phyloP scores from a whole-genome alignment of 2,113 vertebrate genomes.

The Martes martes region DNA sequence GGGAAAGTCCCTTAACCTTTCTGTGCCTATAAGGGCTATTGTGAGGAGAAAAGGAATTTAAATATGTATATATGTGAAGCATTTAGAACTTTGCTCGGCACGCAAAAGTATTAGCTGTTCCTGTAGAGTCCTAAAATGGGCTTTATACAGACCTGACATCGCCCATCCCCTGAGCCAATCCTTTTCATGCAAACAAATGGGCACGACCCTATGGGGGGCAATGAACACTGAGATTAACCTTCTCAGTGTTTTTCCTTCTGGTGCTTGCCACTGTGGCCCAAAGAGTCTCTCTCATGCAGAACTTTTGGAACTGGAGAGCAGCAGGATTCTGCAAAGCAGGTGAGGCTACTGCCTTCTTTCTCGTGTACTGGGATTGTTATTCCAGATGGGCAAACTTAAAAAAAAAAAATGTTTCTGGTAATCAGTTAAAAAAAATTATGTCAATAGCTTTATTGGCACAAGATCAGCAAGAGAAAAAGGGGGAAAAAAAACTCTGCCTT shows the following conservation, averaged over 20 bases:
- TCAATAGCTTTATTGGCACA: slow-evolving; percentile 47
- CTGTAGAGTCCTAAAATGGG: not conserved
- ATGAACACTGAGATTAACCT: not conserved
- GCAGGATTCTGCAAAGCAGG: not conserved
- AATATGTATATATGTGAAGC: not conserved
- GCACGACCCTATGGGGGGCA: not conserved
- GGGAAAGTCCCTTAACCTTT: not conserved
- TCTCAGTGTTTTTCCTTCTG: not conserved
- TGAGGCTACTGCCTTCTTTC: not conserved
- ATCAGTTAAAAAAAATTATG: not conserved
- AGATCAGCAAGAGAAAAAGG: not conserved
- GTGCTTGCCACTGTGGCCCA: rapidly evolving
- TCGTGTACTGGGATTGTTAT: not conserved
- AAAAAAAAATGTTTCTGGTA: not conserved
- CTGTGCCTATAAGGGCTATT: not conserved
- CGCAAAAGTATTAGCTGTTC: no score
- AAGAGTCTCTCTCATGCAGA: not conserved
- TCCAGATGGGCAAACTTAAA: not conserved
- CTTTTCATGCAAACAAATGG: not conserved
- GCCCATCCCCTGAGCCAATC: not conserved
- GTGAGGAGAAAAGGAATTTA: not conserved
- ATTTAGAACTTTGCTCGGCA: not conserved
- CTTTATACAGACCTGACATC: not conserved
- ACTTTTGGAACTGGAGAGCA: not conserved
- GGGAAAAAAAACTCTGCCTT: not conserved